These are phyloP conservation scores for Bombycilla garrulus DNA, from an alignment of 2,113 vertebrate species.

Conservation along the genomic window DNA sequence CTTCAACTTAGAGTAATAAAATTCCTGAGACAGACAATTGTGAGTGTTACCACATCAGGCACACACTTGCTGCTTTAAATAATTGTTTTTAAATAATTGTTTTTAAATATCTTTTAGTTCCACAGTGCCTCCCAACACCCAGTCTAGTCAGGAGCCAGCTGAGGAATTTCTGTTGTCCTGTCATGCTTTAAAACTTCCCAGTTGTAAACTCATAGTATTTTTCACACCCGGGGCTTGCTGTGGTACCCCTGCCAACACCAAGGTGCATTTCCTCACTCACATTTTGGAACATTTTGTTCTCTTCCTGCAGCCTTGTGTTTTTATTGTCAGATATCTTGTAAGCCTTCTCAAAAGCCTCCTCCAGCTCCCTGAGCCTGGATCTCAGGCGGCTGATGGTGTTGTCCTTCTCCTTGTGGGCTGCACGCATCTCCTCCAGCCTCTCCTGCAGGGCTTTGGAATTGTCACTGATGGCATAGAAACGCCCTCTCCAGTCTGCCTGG, in stretches of 20 bases:
- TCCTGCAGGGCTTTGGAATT: conserved; percentile 83
- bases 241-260: neutral
- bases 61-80: neutral
- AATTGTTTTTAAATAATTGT: neutral
- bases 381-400: conserved; percentile 72
- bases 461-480: conserved; percentile 74
- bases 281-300: conserved; percentile 91
- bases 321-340: conserved; percentile 85
- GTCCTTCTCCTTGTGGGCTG: conserved; percentile 84
- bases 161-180: neutral
- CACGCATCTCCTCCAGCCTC: conserved; percentile 84
- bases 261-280: conserved; percentile 68
- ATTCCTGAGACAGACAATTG: neutral
- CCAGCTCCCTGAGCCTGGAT: conserved; percentile 78
- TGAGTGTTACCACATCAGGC: neutral
- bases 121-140: neutral
- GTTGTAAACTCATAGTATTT: accelerated
- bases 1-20: neutral
- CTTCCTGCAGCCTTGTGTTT: conserved; percentile 81
- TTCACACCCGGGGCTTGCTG: neutral
- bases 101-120: neutral
- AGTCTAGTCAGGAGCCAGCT: neutral
- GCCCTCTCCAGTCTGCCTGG: conserved; percentile 87
- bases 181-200: neutral
- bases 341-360: conserved; percentile 81